phyloP scores from a whole-genome alignment of 2,888 invertebrate species.

The Coelopa pilipes region DNA sequence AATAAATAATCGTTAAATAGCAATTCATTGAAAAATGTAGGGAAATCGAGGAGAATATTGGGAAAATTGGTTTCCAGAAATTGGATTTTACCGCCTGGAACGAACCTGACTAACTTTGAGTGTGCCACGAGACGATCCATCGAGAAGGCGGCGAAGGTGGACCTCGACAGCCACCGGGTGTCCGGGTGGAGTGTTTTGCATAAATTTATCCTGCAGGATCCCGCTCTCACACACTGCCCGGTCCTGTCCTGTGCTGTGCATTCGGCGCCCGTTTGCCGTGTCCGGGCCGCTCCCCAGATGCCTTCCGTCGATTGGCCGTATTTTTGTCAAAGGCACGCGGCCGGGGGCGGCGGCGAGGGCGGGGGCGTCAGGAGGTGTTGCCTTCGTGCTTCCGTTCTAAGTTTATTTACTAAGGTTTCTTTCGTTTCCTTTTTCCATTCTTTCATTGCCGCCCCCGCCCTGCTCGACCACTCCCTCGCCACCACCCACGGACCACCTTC shows the following conservation, averaged over 20 bases:
- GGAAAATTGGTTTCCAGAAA: too few relatives aligned
- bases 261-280: background rate
- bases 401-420: slow-evolving; percentile 20
- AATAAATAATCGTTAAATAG: too few relatives aligned
- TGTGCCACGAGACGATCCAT: slow-evolving; percentile 6
- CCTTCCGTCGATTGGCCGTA: slow-evolving; percentile 41
- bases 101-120: slow-evolving; percentile 24
- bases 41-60: too few relatives aligned
- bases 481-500: too few relatives aligned
- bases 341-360: too few relatives aligned
- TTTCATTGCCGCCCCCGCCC: background rate
- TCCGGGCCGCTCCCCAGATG: slow-evolving; percentile 19
- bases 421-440: slow-evolving; percentile 24
- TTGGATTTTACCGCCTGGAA: background rate
- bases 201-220: slow-evolving; percentile 22
- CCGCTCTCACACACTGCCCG: background rate
- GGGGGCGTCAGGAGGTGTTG: slow-evolving; percentile 38
- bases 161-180: background rate
- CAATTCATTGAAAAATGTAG: too few relatives aligned
- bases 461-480: too few relatives aligned
- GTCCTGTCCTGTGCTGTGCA: background rate
- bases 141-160: slow-evolving; percentile 7
- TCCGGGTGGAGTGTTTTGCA: slow-evolving; percentile 11
- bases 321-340: slow-evolving; percentile 33
- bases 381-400: slow-evolving; percentile 32